Base-by-base conservation (phyloP, 2,113 vertebrate species). In the Silurus glanis region DNA sequence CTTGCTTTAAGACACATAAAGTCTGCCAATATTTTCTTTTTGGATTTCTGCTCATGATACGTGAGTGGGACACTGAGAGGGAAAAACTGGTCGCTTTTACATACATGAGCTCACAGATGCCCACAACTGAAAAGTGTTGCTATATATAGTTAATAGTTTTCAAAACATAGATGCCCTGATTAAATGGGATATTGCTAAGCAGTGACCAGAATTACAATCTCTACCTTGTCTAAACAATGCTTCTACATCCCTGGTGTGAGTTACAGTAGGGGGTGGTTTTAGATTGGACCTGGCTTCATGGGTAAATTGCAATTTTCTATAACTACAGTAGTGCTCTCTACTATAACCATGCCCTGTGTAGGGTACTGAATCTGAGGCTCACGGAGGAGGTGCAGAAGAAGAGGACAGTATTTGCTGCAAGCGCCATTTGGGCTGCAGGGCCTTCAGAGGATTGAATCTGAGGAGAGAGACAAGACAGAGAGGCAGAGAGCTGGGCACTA, bases 381-480 rank as follows among this genome's bases (percentile, higher is more conserved):
- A 95, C 95, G 91, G 92, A 79, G 94, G 92, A 23, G 92, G 86
- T 49, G 89, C 82, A 14, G 92, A 74, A 37, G 89, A 89, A 91
- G 94, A 93, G 12, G 92, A 85, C 91, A 93, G 87, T 87, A 94
- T 94, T 92, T 94, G 94, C 91, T 95, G 94, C 91, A 94, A 92
- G 87, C 91, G 94, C 28, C 91, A 94, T 92, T 95, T 95, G 91
- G 95, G 93, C 92, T 95, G 95, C 91, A 95, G 92, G 83, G 49
- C 93, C 93, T 94, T 95, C 92, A 96, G 92, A 80, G 95, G 93
- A 94, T 95, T 95, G 94, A 95, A 95, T 95, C 95, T 96, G 93
- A 92, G 91, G 88, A 92, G 82, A 89, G 47, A 90, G 78, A 85
- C 87, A 93, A 88, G 87, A 91, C 53, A 88, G 55, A 90, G 58